Base-by-base conservation (phyloP, 2,888 invertebrate species). In the Carpatolechia fugitivella region DNA sequence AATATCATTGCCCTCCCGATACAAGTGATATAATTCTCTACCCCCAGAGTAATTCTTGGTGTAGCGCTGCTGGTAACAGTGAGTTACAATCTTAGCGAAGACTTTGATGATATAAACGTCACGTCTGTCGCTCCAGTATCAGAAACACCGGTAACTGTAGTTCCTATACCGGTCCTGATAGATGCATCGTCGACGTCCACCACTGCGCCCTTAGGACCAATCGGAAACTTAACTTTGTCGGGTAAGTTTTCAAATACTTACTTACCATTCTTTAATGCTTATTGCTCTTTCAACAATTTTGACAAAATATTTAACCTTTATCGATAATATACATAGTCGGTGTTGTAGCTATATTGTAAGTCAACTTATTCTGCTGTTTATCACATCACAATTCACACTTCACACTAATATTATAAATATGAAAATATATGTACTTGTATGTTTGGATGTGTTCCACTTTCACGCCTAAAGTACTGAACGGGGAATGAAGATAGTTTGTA, bases 21-120 rank as follows among this genome's bases (percentile, higher is more conserved):
- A n/a, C n/a, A n/a, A n/a, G n/a, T n/a, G n/a, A n/a, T n/a, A n/a
- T n/a, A n/a, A n/a, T 8, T 29, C 20, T 44, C 11, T 13, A 20
- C 14, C 14, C 8, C 11, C 80, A 93, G 92, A 62, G 74, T 85
- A n/a, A 63, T 91, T 3, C 86, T 92, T 35, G 79, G 85, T 3
- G 81, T 92, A 62, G 83, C 88, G 0, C 66, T 92, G 11, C 78
- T 92, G 38, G 86, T 91, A 40, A 87, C 91, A 0, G 76, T 92
- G 4, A 91, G 92, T 3, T 92, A 92, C 75, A 85, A 85, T 65
- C 70, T 91, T 35, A 78, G 72, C 35, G 62, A 70, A 5, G 68
- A 69, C 16, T 49, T 68, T n/a, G 67, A 65, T 38, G 70, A 71
- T 13, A 70, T 70, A 48, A 70, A 60, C 55, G 68, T 57, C 33